A percentile compares a stretch with the other conserved stretches of the same genome.
Conservation (phyloP, 2,797 vertebrate species). For the Cephalopachus bancanus region DNA sequence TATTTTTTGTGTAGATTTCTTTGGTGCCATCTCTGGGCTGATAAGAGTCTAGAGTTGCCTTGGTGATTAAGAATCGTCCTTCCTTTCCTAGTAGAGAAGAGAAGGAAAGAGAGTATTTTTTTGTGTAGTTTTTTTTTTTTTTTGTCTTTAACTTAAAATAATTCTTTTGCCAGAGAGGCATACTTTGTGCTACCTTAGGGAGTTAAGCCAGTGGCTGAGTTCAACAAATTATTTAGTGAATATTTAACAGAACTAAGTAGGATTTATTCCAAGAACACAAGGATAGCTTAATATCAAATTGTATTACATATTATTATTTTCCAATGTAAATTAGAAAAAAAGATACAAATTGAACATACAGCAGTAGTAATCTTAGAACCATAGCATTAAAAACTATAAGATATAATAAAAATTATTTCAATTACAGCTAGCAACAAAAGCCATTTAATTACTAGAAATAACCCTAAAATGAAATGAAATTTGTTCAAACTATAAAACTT, state of each 20-base stretch:
- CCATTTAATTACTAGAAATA: background rate
- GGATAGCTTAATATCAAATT: slow-evolving; percentile 10
- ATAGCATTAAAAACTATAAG: background rate
- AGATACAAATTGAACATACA: slow-evolving; percentile 13
- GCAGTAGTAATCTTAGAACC: background rate
- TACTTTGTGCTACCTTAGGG: background rate
- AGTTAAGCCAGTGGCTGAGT: background rate
- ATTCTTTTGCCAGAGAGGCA: background rate
- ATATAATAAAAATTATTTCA: background rate
- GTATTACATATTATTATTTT: background rate
- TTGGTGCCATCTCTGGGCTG: background rate
- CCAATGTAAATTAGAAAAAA: background rate
- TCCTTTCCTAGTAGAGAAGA: background rate
- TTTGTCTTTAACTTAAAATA: background rate
- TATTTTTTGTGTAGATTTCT: background rate
- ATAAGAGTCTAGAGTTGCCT: background rate
- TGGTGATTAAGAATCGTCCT: background rate
- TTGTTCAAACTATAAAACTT: background rate
- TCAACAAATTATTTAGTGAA: background rate
- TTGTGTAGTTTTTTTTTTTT: background rate
- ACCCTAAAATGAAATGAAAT: background rate
- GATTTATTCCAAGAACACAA: background rate
- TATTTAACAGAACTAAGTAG: background rate
- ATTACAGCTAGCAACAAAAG: slow-evolving; percentile 5
- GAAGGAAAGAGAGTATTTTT: background rate